Conservation (phyloP, 2,113 vertebrate genomes). For the Stegostoma tigrinum region DNA sequence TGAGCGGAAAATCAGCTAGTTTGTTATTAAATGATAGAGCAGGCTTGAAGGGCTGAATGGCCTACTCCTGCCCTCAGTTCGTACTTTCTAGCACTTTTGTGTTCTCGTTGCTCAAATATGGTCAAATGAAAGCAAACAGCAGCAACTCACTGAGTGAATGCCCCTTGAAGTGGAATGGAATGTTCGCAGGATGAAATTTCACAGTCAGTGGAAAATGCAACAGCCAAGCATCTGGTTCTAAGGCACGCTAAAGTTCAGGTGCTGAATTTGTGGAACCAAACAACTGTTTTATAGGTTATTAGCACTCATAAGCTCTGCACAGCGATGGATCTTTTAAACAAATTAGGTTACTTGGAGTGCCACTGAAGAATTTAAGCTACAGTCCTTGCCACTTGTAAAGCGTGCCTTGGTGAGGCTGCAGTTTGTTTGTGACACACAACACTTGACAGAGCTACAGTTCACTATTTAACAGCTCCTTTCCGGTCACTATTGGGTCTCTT, state of each 20-base stretch:
- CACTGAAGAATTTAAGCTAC: not conserved
- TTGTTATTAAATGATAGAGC: too few species aligned
- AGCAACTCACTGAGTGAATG: not conserved
- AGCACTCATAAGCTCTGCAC: not conserved
- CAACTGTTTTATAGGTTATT: constrained; percentile 11
- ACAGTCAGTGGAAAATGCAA: not conserved
- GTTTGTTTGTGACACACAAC: not conserved
- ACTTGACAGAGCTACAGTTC: not conserved
- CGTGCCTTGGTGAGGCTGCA: not conserved
- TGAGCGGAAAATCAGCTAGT: too few species aligned
- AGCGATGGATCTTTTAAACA: not conserved
- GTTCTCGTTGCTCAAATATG: not conserved
- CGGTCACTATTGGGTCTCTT: not conserved
- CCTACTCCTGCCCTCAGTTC: too few species aligned
- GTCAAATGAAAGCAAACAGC: not conserved
- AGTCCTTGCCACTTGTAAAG: not conserved
- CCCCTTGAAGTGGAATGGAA: not conserved
- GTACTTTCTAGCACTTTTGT: too few species aligned
- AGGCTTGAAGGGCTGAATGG: too few species aligned
- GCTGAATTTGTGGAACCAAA: not conserved
- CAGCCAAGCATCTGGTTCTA: not conserved
- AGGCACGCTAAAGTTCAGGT: not conserved
- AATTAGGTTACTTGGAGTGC: not conserved
- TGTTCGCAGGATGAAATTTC: not conserved
- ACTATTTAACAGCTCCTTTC: not conserved